Conservation (phyloP, 2,797 vertebrate species). For the Hydrolagus colliei region DNA sequence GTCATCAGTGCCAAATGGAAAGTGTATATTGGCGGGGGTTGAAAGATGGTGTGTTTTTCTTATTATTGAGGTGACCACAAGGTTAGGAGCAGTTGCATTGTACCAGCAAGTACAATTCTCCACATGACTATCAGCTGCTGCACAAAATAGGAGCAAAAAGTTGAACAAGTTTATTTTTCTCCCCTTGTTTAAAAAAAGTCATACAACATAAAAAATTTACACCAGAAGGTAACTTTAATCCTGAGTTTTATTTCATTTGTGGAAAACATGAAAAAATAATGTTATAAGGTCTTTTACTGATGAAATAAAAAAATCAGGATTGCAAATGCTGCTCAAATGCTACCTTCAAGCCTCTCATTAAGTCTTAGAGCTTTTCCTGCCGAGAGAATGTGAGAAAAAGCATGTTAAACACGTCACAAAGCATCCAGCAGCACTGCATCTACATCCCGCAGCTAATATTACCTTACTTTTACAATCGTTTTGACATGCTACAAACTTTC, state of each 20-base stretch:
- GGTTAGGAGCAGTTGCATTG: too few species aligned
- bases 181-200: background rate
- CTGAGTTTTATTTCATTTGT: background rate
- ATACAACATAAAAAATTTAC: background rate
- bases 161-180: too few species aligned
- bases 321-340: background rate
- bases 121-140: too few species aligned
- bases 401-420: slow-evolving; percentile 12
- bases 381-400: background rate
- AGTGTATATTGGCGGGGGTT: too few species aligned
- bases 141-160: too few species aligned
- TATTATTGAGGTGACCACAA: too few species aligned
- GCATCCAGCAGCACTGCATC: background rate
- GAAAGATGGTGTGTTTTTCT: too few species aligned
- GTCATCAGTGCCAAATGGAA: too few species aligned
- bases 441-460: background rate
- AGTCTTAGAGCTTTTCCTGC: background rate
- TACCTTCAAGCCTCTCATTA: background rate
- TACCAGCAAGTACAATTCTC: too few species aligned
- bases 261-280: background rate
- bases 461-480: background rate
- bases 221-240: background rate
- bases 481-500: too few species aligned
- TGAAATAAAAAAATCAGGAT: background rate
- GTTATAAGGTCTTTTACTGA: too few species aligned